phyloP scores from a whole-genome alignment of 1,140 invertebrate species.

The Apis florea region DNA sequence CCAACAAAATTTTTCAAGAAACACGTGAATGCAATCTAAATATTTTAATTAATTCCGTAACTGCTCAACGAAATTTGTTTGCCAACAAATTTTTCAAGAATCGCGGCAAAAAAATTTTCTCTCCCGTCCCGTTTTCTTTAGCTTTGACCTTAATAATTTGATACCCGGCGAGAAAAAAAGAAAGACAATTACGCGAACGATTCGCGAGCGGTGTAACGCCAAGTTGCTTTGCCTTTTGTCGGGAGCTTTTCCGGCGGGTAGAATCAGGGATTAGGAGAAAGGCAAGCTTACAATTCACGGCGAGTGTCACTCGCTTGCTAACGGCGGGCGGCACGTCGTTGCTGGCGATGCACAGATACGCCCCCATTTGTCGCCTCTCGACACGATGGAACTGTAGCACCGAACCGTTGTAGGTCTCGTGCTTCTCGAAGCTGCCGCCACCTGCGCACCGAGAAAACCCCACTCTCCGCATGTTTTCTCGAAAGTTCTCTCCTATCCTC shows the following conservation, averaged over 20 bases:
- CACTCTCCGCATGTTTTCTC: constrained; percentile 37
- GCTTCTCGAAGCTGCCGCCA: constrained; percentile 59
- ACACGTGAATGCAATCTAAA: too few species aligned
- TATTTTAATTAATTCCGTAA: too few species aligned
- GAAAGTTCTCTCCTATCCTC: constrained; percentile 4
- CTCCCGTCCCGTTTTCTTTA: too few species aligned
- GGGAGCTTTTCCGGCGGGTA: constrained; percentile 33
- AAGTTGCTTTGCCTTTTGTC: constrained; percentile 23
- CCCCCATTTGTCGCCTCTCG: constrained; percentile 92
- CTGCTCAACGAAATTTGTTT: too few species aligned
- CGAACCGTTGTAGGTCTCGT: constrained; percentile 84
- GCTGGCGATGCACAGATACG: constrained; percentile 92
- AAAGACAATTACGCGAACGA: background rate
- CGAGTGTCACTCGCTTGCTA: constrained; percentile 91
- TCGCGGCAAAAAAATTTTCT: too few species aligned
- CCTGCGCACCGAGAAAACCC: constrained; percentile 55
- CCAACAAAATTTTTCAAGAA: too few species aligned
- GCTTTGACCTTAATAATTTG: too few species aligned
- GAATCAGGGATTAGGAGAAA: constrained; percentile 43
- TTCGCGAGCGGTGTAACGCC: background rate
- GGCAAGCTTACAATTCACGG: constrained; percentile 90
- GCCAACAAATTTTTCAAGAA: too few species aligned
- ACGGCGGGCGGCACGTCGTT: constrained; percentile 94
- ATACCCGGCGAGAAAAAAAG: too few species aligned
- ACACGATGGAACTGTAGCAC: constrained; percentile 87